Conservation (phyloP, 1,140 invertebrate genomes). For the Lepidurus arcticus region DNA sequence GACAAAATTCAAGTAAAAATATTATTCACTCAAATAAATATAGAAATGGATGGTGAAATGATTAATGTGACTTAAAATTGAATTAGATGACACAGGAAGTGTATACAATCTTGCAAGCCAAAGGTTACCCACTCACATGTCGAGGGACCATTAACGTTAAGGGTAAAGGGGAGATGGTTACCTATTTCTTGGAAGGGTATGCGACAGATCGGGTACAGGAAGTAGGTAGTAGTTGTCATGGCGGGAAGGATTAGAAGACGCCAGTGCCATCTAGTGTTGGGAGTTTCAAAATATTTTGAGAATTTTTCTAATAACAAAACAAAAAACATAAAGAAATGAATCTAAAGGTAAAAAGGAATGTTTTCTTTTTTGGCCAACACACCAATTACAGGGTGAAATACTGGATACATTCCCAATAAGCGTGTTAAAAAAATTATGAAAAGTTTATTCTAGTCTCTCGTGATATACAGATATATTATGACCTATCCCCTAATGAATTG, state of each 20-base stretch:
- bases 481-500: not conserved
- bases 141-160: constrained; percentile 82
- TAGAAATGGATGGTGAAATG: constrained; percentile 26
- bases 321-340: not conserved
- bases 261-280: not conserved
- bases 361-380: not conserved
- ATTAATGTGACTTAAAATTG: not conserved
- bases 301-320: not conserved
- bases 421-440: not conserved
- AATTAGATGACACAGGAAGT: constrained; percentile 78
- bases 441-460: constrained; percentile 1
- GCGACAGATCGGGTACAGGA: constrained; percentile 34
- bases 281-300: not conserved
- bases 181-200: constrained; percentile 70
- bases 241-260: not conserved
- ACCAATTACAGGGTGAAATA: constrained; percentile 4
- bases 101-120: constrained; percentile 64
- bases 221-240: not conserved
- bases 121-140: constrained; percentile 69
- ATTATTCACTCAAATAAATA: not conserved
- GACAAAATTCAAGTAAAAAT: constrained; percentile 72
- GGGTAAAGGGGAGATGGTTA: constrained; percentile 92
- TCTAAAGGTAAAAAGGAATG: not conserved
- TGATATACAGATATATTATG: constrained; percentile 6
- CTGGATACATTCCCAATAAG: constrained; percentile 21